These are phyloP conservation scores for Sebastes hubbsi DNA, from an alignment of 2,797 vertebrate species.

Conservation along the genomic window DNA sequence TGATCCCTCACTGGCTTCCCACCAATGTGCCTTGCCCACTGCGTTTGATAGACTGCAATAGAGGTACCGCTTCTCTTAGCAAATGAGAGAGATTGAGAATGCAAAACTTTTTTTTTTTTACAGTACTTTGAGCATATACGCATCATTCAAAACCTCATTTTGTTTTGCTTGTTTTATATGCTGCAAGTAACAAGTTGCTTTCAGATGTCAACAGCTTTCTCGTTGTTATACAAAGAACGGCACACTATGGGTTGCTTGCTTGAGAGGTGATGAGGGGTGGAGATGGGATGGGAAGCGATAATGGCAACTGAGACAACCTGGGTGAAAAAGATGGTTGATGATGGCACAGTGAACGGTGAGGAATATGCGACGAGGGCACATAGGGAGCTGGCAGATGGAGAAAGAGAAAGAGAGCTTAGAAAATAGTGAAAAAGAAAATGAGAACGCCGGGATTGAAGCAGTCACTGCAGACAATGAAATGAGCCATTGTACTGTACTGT, in stretches of 20 bases:
- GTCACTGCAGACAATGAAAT: conserved; percentile 25
- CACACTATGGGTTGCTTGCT: conserved; percentile 3
- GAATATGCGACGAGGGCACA: conserved; percentile 13
- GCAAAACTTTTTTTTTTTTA: no score
- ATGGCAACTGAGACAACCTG: conserved; percentile 43
- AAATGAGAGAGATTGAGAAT: background rate
- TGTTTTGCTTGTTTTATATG: conserved; percentile 3
- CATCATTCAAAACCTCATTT: conserved; percentile 1
- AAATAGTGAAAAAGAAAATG: background rate
- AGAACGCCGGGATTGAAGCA: background rate
- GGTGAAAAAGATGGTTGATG: conserved; percentile 66
- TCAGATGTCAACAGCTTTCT: conserved; percentile 23
- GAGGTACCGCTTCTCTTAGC: background rate
- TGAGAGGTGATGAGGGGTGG: conserved; percentile 25
- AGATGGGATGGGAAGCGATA: conserved; percentile 39
- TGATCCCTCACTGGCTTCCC: background rate
- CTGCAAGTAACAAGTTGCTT: background rate
- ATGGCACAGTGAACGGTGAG: conserved; percentile 34
- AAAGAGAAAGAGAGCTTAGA: conserved; percentile 1
- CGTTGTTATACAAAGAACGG: background rate
- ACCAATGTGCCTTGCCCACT: background rate
- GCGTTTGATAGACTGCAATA: background rate
- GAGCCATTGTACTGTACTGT: background rate
- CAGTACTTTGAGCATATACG: background rate
- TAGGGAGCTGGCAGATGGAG: background rate